phyloP scores from a whole-genome alignment of 1,140 invertebrate genomes.

The Anthonomus grandis region DNA sequence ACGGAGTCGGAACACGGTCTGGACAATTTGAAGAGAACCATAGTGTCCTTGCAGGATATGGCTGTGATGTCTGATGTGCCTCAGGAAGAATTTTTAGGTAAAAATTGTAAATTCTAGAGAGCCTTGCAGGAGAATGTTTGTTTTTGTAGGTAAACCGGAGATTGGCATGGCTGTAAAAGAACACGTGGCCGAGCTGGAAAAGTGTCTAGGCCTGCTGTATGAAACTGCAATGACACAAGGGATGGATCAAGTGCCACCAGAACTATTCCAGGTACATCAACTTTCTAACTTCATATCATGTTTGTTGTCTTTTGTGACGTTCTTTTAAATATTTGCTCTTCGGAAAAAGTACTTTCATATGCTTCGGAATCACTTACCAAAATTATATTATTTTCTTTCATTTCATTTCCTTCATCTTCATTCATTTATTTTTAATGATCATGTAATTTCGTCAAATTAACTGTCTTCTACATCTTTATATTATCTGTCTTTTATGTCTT shows the following conservation, averaged over 20 bases:
- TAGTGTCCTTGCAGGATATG: constrained; percentile 35
- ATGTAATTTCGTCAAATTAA: too few species aligned
- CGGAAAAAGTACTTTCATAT: too few species aligned
- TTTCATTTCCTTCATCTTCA: too few species aligned
- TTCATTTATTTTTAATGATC: too few species aligned
- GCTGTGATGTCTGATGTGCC: constrained; percentile 34
- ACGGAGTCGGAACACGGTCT: constrained; percentile 26
- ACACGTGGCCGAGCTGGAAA: constrained; percentile 39
- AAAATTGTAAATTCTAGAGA: neutral
- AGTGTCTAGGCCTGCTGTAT: constrained; percentile 34
- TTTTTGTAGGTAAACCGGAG: constrained; percentile 15
- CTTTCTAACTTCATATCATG: too few species aligned
- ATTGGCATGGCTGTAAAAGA: constrained; percentile 21
- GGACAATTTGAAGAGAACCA: constrained; percentile 38
- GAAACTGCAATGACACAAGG: constrained; percentile 36
- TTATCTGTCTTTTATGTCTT: too few species aligned
- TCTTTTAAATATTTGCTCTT: neutral
- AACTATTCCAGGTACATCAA: constrained; percentile 30
- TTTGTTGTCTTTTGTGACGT: neutral
- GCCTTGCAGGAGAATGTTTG: neutral
- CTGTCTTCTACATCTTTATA: too few species aligned
- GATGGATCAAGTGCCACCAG: constrained; percentile 31
- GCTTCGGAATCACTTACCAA: too few species aligned
- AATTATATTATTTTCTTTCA: too few species aligned
- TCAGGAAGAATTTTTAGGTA: constrained; percentile 8